These are phyloP conservation scores for Aphrophora alni DNA, from an alignment of 2,888 invertebrate genomes.

Conservation along the genomic window DNA sequence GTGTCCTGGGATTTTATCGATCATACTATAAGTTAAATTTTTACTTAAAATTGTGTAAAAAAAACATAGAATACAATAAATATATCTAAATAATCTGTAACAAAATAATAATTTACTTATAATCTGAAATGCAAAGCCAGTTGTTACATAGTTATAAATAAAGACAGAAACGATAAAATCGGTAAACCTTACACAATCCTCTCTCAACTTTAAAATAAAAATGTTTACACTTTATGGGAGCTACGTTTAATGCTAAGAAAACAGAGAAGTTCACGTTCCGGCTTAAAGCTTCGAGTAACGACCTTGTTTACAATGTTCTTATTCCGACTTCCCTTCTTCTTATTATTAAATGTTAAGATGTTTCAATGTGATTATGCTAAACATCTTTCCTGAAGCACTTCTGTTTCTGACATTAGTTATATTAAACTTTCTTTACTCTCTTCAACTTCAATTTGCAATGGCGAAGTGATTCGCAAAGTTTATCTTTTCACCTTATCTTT, in stretches of 20 bases:
- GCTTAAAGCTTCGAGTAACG: background rate
- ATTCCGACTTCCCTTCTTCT: background rate
- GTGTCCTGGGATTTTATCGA: too few relatives aligned
- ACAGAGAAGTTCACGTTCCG: background rate
- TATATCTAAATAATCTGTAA: too few relatives aligned
- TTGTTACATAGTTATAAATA: too few relatives aligned
- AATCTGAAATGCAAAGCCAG: too few relatives aligned
- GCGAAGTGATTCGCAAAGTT: too few relatives aligned
- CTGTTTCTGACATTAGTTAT: background rate
- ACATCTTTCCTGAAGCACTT: background rate
- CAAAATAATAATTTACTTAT: too few relatives aligned
- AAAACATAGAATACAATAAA: too few relatives aligned
- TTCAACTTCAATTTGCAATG: background rate
- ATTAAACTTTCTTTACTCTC: background rate
- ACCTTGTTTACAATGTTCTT: constrained; percentile 9
- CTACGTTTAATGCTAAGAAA: background rate
- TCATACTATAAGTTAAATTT: too few relatives aligned
- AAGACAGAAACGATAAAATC: background rate
- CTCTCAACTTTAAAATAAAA: background rate
- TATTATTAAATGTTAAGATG: constrained; percentile 1
- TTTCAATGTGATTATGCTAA: constrained; percentile 6
- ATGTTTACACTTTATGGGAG: background rate
- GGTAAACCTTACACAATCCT: background rate
- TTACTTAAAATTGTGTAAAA: too few relatives aligned
- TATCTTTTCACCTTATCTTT: too few relatives aligned